A percentile compares a stretch with the other conserved stretches of the same genome.
phyloP scores from a whole-genome alignment of 2,888 invertebrate species.

The Drosophila kanekoi region DNA sequence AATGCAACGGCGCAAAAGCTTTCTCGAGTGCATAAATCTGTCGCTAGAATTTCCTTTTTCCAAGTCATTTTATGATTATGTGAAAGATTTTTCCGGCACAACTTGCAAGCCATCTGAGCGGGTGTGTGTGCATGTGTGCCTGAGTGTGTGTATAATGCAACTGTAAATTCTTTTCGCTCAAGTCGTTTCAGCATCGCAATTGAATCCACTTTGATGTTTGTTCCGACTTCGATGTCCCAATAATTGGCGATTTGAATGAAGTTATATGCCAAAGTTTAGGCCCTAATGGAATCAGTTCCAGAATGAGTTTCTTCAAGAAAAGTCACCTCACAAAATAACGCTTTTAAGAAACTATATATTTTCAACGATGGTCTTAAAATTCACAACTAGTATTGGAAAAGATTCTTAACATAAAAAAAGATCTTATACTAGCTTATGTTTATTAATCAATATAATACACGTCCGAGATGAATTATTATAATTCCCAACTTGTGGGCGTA shows the following conservation, averaged over 20 bases:
- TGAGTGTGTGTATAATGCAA: slow-evolving; percentile 63
- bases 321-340: not conserved
- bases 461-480: no score
- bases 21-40: slow-evolving; percentile 77
- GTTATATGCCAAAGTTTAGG: slow-evolving; percentile 30
- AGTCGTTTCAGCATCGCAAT: slow-evolving; percentile 63
- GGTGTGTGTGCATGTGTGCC: slow-evolving; percentile 10
- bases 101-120: slow-evolving; percentile 55
- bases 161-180: slow-evolving; percentile 62
- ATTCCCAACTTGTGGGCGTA: no score
- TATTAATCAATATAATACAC: no score
- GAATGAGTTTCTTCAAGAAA: slow-evolving; percentile 10
- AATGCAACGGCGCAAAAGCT: slow-evolving; percentile 73
- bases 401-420: no score
- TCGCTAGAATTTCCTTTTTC: slow-evolving; percentile 73
- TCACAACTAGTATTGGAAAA: no score
- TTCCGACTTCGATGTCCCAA: slow-evolving; percentile 62
- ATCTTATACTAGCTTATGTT: no score
- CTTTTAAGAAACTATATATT: not conserved
- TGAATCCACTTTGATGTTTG: slow-evolving; percentile 73
- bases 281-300: slow-evolving; percentile 27
- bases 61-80: slow-evolving; percentile 79
- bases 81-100: slow-evolving; percentile 76
- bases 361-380: no score
- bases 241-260: slow-evolving; percentile 56